Percentiles rank a stretch among this genome's conserved stretches.
Conservation (phyloP, 1,140 invertebrate species). For the Diorhabda carinulata region DNA sequence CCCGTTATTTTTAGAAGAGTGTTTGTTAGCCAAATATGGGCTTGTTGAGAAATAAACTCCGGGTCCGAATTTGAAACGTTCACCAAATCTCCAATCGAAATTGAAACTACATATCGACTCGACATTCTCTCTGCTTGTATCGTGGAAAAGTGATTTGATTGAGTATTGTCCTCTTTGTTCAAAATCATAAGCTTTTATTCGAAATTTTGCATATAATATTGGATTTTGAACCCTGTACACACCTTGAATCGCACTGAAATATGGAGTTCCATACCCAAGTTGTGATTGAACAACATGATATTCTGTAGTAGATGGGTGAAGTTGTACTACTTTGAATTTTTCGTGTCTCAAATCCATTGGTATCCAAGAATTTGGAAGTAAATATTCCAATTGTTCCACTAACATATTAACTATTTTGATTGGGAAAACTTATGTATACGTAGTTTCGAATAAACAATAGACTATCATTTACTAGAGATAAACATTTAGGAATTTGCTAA, state of each 20-base stretch:
- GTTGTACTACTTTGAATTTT: constrained; percentile 14
- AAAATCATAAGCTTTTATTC: constrained; percentile 23
- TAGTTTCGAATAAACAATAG: neutral
- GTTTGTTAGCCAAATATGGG: constrained; percentile 21
- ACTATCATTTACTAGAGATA: too few relatives aligned
- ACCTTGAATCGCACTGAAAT: neutral
- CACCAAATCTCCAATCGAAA: constrained; percentile 31
- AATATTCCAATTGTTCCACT: constrained; percentile 14
- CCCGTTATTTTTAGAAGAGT: constrained; percentile 22
- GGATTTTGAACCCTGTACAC: constrained; percentile 31
- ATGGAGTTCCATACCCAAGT: constrained; percentile 5
- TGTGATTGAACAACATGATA: constrained; percentile 14
- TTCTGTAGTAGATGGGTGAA: constrained; percentile 16
- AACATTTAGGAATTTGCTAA: too few relatives aligned
- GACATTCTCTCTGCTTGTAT: constrained; percentile 22
- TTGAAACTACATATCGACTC: constrained; percentile 26
- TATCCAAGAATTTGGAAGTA: constrained; percentile 17
- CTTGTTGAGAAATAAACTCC: constrained; percentile 31
- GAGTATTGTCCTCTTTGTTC: constrained; percentile 18
- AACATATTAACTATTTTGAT: constrained; percentile 15
- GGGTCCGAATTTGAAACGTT: constrained; percentile 28
- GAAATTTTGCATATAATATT: constrained; percentile 25
- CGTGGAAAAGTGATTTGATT: constrained; percentile 23
- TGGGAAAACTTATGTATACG: neutral
- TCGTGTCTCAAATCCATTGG: constrained; percentile 16